Base-by-base conservation (phyloP, 2,113 vertebrate species). In the Zosterops pallidus region DNA sequence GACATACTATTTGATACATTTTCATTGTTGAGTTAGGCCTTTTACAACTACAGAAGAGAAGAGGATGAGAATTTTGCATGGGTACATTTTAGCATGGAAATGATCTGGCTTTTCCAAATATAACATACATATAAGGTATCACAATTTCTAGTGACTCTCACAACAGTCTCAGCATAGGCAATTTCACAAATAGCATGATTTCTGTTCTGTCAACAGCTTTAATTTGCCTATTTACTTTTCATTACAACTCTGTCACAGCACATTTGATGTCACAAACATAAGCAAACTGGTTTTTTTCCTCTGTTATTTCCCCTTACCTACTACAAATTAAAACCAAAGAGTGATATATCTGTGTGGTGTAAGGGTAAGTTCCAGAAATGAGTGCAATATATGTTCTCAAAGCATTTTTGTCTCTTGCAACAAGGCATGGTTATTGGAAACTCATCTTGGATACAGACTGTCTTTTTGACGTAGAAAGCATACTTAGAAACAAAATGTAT, bases 401-500 rank as follows among this genome's bases (percentile, higher is more conserved):
- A 91, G 16, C 20, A 35, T 24, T 55, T 31, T 50, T 79, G 33
- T 35, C 19, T 84, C 33, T 77, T 95, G 29, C 26, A 91, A 83
- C 33, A 81, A 81, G 26, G n/a, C 6, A 64, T 28, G 13, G 46
- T 42, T 70, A 42, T 23, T 94, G 50, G 41, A 89, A 93, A 81
- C 28, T 93, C n/a, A 39, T 39, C 52, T 76, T 83, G 75, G 47
- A 78, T n/a, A 86, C 55, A 71, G 63, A 79, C 42, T 82, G 23
- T 64, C 56, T 77, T 83, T 92, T 78, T 87, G 52, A 12, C 4
- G 7, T 28, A 64, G 46, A 90, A 96, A 89, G 5, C 29, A 24
- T 70, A 55, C 84, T 94, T 86, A 65, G 67, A 85, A 94, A 93
- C 56, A 70, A 94, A 93, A 64, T 49, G 31, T 18, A 70, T 14